Evolutionary conservation across 2,113 vertebrate genomes (phyloP), one percentile per base, ranked within the genome.

Genomic region (Trogon melanurus): DNA sequence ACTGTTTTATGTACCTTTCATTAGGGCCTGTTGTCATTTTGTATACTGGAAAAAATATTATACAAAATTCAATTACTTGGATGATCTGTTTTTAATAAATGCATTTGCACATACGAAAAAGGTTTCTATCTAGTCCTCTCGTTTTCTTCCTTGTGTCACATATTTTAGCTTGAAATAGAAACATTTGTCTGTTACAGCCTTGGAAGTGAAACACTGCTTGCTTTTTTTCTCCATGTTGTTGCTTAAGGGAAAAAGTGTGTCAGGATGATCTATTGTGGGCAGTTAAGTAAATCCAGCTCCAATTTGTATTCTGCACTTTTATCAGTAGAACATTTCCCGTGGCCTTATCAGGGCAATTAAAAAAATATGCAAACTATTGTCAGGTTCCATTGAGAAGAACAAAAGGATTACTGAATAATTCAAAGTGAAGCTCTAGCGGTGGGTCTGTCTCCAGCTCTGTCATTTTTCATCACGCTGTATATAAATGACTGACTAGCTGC

Each of bases 281-380:
- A 91, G 58, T 93, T 93, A 92, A 93, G 60, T 65, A 85, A 91
- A 86, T 85, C 47, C 47, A 89, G 51, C 41, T 93, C 66, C 85
- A 69, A 66, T 97, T 96, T 96, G 53, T 93, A 91, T 96, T 86
- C 94, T 84, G 75, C 30, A 29, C 87, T 95, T 88, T 94, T 95
- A 95, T 96, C 88, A 91, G 62, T 50, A 82, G 71, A 83, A 94
- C 79, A 73, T 75, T 97, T 95, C 57, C 70, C 45, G 8, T 22
- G 34, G 62, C 54, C 76, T 85, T 93, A 96, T 90, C 89, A 87
- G 86, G 62, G 65, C 78, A 85, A 80, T 93, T 93, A 93, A 78
- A 95, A 95, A 97, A 97, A 93, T 90, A 91, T 72, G 91, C 96
- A 95, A 91, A 82, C 65, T 67, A 45, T 90, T 92, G 91, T 95